Evolutionary conservation across 2,113 vertebrate genomes (phyloP).

Genomic region (Pterocles burchelli): DNA sequence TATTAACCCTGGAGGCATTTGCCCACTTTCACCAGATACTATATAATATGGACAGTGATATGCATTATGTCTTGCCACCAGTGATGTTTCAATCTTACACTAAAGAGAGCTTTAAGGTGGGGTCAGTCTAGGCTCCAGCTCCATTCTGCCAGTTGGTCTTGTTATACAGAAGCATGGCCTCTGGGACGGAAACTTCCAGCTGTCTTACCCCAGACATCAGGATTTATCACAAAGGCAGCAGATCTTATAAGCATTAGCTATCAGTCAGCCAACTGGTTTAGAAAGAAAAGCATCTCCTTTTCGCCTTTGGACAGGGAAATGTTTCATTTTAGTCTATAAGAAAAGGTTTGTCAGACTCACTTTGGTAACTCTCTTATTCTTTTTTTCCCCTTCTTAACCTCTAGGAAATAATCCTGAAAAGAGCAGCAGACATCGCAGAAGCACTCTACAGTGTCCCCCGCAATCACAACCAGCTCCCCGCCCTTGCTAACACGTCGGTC

Average conservation of each 20-base stretch:
- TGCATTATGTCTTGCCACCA: neutral
- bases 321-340: neutral
- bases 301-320: neutral
- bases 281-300: neutral
- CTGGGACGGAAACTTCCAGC: neutral
- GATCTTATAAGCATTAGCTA: neutral
- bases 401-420: constrained; percentile 97
- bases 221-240: neutral
- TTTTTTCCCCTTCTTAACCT: neutral
- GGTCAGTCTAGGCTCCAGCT: neutral
- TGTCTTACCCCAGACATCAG: neutral
- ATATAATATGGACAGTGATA: neutral
- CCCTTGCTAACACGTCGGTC: constrained; percentile 87
- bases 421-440: constrained; percentile 97
- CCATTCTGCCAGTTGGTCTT: neutral
- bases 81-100: neutral
- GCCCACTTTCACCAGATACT: neutral
- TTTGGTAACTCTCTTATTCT: neutral
- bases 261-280: neutral
- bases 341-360: neutral
- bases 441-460: constrained; percentile 97
- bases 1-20: constrained; percentile 5
- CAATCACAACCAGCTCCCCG: constrained; percentile 93
- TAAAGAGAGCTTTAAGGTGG: neutral
- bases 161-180: neutral